phyloP scores from a whole-genome alignment of 2,888 invertebrate genomes.

The Scaptomyza caliginosa region DNA sequence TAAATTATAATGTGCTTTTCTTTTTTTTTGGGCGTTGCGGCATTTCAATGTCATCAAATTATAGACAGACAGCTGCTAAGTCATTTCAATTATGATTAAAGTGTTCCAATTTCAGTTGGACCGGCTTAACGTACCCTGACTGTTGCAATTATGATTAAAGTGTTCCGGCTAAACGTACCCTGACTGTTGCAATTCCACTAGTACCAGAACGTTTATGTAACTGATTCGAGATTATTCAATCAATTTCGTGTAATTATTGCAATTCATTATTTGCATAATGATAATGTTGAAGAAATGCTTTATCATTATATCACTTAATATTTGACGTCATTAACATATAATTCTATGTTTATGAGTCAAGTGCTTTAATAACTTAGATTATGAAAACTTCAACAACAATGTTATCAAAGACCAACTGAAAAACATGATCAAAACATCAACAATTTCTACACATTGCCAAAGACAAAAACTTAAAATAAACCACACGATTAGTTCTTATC shows the following conservation, averaged over 20 bases:
- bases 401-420: constrained; percentile 4
- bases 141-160: not conserved
- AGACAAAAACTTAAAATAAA: not conserved
- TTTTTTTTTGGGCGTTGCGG: not conserved
- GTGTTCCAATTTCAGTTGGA: not conserved
- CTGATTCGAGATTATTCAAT: no score
- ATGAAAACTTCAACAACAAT: not conserved
- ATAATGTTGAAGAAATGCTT: not conserved
- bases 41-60: constrained; percentile 34
- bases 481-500: not conserved
- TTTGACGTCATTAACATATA: constrained; percentile 1
- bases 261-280: not conserved
- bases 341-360: no score
- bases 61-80: not conserved
- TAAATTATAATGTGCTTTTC: constrained; percentile 10
- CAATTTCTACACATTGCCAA: not conserved
- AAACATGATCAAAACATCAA: not conserved
- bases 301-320: not conserved
- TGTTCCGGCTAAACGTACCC: not conserved
- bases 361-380: not conserved
- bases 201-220: no score
- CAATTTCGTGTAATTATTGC: not conserved
- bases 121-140: no score
- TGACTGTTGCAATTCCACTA: not conserved
- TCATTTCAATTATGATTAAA: not conserved